phyloP scores from a whole-genome alignment of 2,113 vertebrate species.

The Hyperopisus bebe region DNA sequence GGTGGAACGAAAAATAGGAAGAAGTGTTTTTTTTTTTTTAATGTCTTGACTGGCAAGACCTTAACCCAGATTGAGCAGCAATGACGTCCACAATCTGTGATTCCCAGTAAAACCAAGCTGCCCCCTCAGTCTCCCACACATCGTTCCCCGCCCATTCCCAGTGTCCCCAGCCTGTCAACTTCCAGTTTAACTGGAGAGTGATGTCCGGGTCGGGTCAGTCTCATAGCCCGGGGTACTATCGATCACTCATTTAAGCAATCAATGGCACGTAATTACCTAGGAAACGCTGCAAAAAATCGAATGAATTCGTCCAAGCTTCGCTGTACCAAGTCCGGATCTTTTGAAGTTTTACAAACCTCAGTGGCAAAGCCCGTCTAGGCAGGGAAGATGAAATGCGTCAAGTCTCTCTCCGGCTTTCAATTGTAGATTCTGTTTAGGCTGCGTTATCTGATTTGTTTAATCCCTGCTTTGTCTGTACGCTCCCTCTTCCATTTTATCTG shows the following conservation, averaged over 20 bases:
- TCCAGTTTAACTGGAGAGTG: background rate
- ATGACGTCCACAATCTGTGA: background rate
- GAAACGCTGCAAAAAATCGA: conserved; percentile 51
- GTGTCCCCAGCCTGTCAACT: background rate
- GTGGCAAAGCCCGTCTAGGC: conserved; percentile 49
- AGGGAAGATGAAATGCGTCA: conserved; percentile 45
- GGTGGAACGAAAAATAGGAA: background rate
- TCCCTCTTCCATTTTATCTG: background rate
- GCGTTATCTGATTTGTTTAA: conserved; percentile 6
- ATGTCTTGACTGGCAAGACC: conserved; percentile 33
- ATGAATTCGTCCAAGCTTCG: conserved; percentile 48
- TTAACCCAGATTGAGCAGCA: conserved; percentile 49
- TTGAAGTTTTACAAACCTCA: conserved; percentile 56
- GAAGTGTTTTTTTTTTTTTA: background rate
- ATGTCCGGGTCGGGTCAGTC: background rate
- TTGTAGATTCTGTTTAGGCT: background rate
- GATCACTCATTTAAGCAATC: conserved; percentile 48
- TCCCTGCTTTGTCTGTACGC: background rate
- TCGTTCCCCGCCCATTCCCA: background rate
- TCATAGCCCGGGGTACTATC: conserved; percentile 34
- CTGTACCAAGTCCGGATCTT: conserved; percentile 28
- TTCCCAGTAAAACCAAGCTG: conserved; percentile 15
- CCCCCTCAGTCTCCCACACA: background rate
- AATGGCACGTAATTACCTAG: conserved; percentile 61
- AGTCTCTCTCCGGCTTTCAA: conserved; percentile 25